A percentile compares a stretch with the other conserved stretches of the same genome.
phyloP scores from a whole-genome alignment of 2,888 invertebrate species.

The Alviniconcha strummeri region DNA sequence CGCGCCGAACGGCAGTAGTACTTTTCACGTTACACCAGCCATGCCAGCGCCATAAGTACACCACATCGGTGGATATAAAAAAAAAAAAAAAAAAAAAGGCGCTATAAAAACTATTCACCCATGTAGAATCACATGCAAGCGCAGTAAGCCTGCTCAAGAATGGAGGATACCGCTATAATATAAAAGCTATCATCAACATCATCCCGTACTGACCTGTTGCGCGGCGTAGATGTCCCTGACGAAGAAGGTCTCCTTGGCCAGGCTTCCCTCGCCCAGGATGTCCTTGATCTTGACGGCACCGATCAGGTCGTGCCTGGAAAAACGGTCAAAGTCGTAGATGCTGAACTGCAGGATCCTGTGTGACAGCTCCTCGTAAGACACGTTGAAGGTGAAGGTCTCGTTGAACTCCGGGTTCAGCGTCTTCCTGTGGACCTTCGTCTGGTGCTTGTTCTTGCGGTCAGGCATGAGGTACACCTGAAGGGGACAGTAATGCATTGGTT shows the following conservation, averaged over 20 bases:
- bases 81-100: too few species aligned
- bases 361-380: conserved; percentile 84
- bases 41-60: too few species aligned
- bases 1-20: too few species aligned
- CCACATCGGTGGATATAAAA: too few species aligned
- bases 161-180: neutral
- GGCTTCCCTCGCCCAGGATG: conserved; percentile 84
- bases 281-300: conserved; percentile 89
- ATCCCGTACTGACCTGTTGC: conserved; percentile 57
- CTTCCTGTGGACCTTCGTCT: conserved; percentile 86
- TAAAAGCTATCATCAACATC: neutral
- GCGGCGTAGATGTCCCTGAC: conserved; percentile 87
- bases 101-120: too few species aligned
- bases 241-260: conserved; percentile 87
- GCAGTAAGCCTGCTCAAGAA: neutral
- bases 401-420: conserved; percentile 88
- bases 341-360: conserved; percentile 88
- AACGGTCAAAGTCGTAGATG: conserved; percentile 91
- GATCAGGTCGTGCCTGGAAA: conserved; percentile 90
- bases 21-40: too few species aligned
- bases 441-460: conserved; percentile 89
- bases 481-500: too few species aligned
- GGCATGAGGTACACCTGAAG: conserved; percentile 83
- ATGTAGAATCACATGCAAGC: too few species aligned
- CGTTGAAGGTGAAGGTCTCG: conserved; percentile 89